Percentiles rank a stretch among this genome's conserved stretches.
These are phyloP conservation scores for Nyctalus aviator DNA, from an alignment of 2,797 vertebrate species.

Conservation along the genomic window DNA sequence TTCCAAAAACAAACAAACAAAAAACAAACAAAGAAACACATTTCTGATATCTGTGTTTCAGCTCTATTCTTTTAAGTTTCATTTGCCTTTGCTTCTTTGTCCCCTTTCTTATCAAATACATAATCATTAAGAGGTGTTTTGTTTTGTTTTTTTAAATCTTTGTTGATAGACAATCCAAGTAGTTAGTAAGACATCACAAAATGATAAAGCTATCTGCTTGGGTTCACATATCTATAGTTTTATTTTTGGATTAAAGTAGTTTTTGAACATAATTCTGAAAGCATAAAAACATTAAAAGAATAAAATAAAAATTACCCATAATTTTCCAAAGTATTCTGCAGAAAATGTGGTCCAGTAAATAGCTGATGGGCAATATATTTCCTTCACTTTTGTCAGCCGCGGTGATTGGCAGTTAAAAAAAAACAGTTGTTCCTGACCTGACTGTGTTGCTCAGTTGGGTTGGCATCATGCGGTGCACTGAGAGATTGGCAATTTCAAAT, in stretches of 20 bases:
- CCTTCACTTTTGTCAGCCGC: not conserved
- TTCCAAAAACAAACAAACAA: not conserved
- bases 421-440: no score
- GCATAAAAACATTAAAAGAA: not conserved
- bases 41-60: not conserved
- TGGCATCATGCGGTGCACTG: no score
- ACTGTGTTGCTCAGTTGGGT: no score
- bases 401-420: not conserved
- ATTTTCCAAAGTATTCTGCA: constrained; percentile 12
- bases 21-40: not conserved
- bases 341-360: not conserved
- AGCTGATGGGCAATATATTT: not conserved
- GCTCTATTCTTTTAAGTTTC: not conserved
- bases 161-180: not conserved
- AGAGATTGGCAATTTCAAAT: no score
- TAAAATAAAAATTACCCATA: not conserved
- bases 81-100: not conserved
- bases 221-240: not conserved
- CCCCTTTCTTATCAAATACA: not conserved
- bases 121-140: not conserved
- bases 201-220: not conserved
- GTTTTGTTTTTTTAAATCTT: not conserved
- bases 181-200: not conserved
- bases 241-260: constrained; percentile 6
- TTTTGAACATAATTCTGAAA: constrained; percentile 12